Percentiles rank a stretch among this genome's conserved stretches.
phyloP scores from a whole-genome alignment of 2,888 invertebrate species.

The Campoletis raptor region DNA sequence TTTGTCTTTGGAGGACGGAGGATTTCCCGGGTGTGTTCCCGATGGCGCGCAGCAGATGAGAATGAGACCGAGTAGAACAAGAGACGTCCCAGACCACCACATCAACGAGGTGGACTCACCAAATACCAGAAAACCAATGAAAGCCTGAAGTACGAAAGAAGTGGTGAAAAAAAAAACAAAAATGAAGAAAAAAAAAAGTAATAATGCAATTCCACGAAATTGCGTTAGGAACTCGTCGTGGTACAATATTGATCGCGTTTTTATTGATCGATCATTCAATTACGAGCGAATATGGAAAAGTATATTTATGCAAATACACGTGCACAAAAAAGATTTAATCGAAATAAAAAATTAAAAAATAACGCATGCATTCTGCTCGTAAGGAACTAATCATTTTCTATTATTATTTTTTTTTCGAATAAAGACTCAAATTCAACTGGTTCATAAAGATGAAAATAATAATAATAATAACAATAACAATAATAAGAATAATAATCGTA shows the following conservation, averaged over 20 bases:
- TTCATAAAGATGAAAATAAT: neutral
- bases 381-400: neutral
- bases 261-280: conserved; percentile 47
- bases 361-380: neutral
- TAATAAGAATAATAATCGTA: too few species aligned
- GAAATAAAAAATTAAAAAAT: neutral
- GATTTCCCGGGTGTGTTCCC: conserved; percentile 18
- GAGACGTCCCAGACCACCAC: conserved; percentile 90
- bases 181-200: conserved; percentile 10
- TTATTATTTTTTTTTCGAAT: neutral
- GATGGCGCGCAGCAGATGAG: conserved; percentile 85
- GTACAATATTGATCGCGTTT: conserved; percentile 41
- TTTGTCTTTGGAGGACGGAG: conserved; percentile 55
- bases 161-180: neutral
- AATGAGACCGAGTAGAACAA: conserved; percentile 90
- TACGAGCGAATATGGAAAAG: conserved; percentile 5
- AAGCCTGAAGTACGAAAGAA: conserved; percentile 86
- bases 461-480: too few species aligned
- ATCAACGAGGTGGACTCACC: conserved; percentile 89
- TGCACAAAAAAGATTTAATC: neutral
- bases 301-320: neutral
- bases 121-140: conserved; percentile 90
- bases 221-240: conserved; percentile 34
- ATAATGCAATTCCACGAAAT: conserved; percentile 15
- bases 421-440: neutral